phyloP scores from a whole-genome alignment of 2,888 invertebrate species.

The Hedya salicella region DNA sequence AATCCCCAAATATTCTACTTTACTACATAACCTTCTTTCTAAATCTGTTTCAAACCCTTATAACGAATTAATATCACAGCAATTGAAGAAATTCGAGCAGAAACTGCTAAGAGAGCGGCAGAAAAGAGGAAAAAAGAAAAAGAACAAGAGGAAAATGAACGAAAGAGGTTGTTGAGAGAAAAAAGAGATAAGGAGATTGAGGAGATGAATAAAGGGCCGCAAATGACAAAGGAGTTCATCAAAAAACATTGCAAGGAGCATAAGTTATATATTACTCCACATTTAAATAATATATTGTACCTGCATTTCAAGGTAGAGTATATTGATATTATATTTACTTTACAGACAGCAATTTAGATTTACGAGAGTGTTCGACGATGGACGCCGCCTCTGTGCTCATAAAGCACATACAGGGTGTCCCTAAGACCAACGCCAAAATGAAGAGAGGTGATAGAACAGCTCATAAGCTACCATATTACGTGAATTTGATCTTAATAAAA shows the following conservation, averaged over 20 bases:
- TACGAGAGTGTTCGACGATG: no score
- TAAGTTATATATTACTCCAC: slow-evolving; percentile 94
- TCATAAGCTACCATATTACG: no score
- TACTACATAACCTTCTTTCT: not conserved
- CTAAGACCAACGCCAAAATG: no score
- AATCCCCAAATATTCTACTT: no score
- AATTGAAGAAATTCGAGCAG: slow-evolving; percentile 32
- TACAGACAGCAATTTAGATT: not conserved
- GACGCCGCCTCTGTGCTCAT: no score
- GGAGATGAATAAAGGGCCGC: slow-evolving; percentile 68
- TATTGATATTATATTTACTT: not conserved
- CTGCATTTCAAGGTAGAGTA: slow-evolving; percentile 93
- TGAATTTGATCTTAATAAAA: no score
- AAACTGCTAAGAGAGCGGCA: slow-evolving; percentile 51
- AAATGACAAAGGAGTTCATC: slow-evolving; percentile 93
- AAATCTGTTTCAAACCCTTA: no score
- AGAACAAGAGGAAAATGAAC: slow-evolving; percentile 60
- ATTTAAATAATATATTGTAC: slow-evolving; percentile 96
- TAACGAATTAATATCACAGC: not conserved
- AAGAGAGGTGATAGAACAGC: no score
- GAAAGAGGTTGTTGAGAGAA: slow-evolving; percentile 61
- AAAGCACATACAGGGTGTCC: no score
- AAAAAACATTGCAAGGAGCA: slow-evolving; percentile 93
- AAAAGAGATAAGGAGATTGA: slow-evolving; percentile 72
- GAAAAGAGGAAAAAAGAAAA: slow-evolving; percentile 59